Evolutionary conservation across 2,113 vertebrate species (phyloP).

Genomic region (Oreochromis aureus): DNA sequence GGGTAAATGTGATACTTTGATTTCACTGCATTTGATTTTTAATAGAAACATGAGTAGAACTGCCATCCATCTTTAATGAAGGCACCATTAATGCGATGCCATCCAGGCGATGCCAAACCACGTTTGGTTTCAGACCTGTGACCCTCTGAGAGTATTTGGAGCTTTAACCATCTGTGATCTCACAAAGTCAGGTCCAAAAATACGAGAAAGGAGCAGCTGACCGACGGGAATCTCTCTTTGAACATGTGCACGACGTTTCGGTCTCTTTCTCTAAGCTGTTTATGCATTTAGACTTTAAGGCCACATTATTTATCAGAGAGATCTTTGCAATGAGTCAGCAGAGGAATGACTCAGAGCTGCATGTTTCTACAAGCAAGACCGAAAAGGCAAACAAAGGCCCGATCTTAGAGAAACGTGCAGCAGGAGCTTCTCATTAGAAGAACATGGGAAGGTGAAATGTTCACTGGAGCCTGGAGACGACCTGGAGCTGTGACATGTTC

Average conservation of each 20-base stretch:
- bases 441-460: background rate
- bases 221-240: background rate
- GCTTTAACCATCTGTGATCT: accelerated
- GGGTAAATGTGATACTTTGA: background rate
- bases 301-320: background rate
- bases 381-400: background rate
- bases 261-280: background rate
- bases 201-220: background rate
- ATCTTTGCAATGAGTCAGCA: background rate
- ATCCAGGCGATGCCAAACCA: background rate
- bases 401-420: background rate
- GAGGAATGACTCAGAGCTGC: background rate
- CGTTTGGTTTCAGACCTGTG: background rate
- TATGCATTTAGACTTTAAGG: background rate
- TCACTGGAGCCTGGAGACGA: background rate
- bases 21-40: background rate
- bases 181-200: background rate
- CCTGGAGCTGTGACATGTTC: background rate
- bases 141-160: background rate
- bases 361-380: background rate
- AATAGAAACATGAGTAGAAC: background rate
- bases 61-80: background rate
- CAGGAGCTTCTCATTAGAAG: background rate
- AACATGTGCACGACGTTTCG: background rate
- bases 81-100: background rate